A percentile compares a stretch with the other conserved stretches of the same genome.
Evolutionary conservation across 2,888 invertebrate genomes (phyloP).

Genomic region (Itoplectis maculator): DNA sequence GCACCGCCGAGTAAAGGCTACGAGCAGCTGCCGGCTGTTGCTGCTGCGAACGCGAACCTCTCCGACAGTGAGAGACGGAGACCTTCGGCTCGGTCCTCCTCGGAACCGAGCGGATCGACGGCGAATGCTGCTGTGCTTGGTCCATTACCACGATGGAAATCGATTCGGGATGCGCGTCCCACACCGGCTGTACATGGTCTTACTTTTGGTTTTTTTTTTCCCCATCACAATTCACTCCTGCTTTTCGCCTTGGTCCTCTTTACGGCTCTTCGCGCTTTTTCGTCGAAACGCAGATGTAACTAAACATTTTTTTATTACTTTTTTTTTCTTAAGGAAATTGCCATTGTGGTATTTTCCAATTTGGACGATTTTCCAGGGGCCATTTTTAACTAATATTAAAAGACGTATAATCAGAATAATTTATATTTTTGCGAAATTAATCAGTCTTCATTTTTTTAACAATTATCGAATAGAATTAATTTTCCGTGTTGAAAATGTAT

Average conservation of each 20-base stretch:
- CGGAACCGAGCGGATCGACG: conserved; percentile 49
- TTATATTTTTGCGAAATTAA: no score
- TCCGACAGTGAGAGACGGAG: conserved; percentile 14
- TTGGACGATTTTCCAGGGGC: no score
- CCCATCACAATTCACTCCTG: not conserved
- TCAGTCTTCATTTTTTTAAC: no score
- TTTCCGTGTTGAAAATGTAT: no score
- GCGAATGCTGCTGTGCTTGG: conserved; percentile 49
- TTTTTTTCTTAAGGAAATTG: not conserved
- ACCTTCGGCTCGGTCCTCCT: conserved; percentile 16
- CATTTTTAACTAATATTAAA: no score
- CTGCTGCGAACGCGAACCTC: conserved; percentile 28
- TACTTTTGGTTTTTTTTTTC: conserved; percentile 26
- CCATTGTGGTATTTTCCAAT: no score
- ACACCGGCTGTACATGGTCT: conserved; percentile 27
- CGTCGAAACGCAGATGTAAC: not conserved
- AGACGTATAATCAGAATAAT: no score
- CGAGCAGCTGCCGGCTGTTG: no score
- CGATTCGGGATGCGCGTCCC: conserved; percentile 61
- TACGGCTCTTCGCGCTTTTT: not conserved
- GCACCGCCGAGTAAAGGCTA: conserved; percentile 29
- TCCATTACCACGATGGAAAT: conserved; percentile 60
- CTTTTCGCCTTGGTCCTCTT: conserved; percentile 15
- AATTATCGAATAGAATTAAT: no score
- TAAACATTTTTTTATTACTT: not conserved